Evolutionary conservation across 2,797 vertebrate genomes (phyloP).

Genomic region (Sebastes steindachneri): DNA sequence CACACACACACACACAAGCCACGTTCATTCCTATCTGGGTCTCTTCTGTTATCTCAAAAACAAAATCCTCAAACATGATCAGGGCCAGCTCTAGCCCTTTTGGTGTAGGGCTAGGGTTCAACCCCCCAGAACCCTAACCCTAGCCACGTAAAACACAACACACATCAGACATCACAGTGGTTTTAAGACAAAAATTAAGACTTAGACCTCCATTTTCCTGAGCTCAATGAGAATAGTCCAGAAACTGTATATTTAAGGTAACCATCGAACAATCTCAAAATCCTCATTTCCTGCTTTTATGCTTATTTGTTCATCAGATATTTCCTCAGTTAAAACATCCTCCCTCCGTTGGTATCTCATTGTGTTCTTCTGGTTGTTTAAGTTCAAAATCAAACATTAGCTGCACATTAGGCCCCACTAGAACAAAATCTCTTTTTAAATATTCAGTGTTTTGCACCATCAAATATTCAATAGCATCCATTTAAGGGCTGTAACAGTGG

Average conservation of each 20-base stretch:
- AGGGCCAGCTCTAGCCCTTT: too few species aligned
- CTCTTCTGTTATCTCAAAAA: slow-evolving; percentile 11
- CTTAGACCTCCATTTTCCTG: not conserved
- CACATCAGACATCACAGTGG: too few species aligned
- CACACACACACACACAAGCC: not conserved
- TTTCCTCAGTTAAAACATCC: slow-evolving; percentile 12
- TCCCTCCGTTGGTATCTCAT: not conserved
- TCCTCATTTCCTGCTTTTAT: not conserved
- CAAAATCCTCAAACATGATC: slow-evolving; percentile 5
- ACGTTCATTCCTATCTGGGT: not conserved
- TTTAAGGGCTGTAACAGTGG: slow-evolving; percentile 67
- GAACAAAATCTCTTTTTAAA: slow-evolving; percentile 67
- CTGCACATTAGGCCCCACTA: slow-evolving; percentile 53
- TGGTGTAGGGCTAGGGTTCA: too few species aligned
- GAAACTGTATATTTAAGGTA: not conserved
- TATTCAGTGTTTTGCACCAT: slow-evolving; percentile 74
- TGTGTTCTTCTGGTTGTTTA: slow-evolving; percentile 24
- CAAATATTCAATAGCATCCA: slow-evolving; percentile 74
- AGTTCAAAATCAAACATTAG: slow-evolving; percentile 61
- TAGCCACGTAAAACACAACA: too few species aligned
- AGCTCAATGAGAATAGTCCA: not conserved
- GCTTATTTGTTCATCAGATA: slow-evolving; percentile 9
- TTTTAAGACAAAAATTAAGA: too few species aligned
- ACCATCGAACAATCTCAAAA: slow-evolving; percentile 3
- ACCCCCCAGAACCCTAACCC: too few species aligned